A percentile compares a stretch with the other conserved stretches of the same genome.
Evolutionary conservation across 1,140 invertebrate genomes (phyloP).

Genomic region (Drosophila nasuta): DNA sequence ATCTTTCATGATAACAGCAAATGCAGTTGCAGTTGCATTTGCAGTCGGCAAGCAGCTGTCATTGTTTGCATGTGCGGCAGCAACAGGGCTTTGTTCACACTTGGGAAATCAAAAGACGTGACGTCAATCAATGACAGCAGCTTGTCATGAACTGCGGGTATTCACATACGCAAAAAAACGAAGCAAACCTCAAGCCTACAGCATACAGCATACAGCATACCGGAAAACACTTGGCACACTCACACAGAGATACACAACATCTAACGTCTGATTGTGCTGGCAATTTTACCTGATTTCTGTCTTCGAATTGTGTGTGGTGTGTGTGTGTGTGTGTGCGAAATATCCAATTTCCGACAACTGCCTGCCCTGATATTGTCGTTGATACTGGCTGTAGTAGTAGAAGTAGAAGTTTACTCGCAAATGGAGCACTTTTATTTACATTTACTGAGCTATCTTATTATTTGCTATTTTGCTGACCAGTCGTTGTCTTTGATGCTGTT

Average conservation of each 20-base stretch:
- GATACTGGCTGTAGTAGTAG: conserved; percentile 13
- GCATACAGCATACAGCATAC: neutral
- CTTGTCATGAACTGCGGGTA: conserved; percentile 45
- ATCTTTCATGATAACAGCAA: neutral
- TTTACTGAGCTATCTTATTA: conserved; percentile 46
- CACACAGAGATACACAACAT: no score
- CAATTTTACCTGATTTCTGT: conserved; percentile 25
- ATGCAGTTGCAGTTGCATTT: conserved; percentile 3
- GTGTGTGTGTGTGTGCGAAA: conserved; percentile 32
- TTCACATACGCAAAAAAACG: neutral
- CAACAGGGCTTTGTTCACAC: conserved; percentile 50
- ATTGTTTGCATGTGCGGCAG: conserved; percentile 4
- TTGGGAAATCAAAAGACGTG: conserved; percentile 75
- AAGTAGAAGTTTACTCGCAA: neutral
- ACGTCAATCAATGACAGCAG: conserved; percentile 62
- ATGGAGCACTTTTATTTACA: conserved; percentile 38
- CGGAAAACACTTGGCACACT: conserved; percentile 9
- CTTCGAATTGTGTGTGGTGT: conserved; percentile 23
- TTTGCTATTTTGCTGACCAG: conserved; percentile 51
- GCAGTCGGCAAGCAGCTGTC: neutral
- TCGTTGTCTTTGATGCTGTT: conserved; percentile 32
- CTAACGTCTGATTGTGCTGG: conserved; percentile 4
- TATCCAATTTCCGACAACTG: conserved; percentile 51
- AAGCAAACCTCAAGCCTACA: neutral
- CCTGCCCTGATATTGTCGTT: conserved; percentile 34